These are phyloP conservation scores for Pterostichus madidus DNA, from an alignment of 2,888 invertebrate species.

Conservation along the genomic window DNA sequence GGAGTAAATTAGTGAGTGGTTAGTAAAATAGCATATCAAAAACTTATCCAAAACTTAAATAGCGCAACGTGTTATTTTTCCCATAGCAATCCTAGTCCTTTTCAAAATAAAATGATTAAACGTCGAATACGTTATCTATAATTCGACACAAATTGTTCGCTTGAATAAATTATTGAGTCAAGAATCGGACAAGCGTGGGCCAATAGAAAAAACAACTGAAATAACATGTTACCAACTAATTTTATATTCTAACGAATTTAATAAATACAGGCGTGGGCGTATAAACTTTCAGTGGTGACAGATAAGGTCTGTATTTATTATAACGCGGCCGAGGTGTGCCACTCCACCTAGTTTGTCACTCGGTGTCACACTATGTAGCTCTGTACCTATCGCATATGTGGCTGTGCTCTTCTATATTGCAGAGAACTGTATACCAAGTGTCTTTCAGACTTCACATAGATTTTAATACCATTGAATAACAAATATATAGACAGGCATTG, in stretches of 20 bases:
- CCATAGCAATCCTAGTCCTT: background rate
- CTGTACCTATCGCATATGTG: background rate
- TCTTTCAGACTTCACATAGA: background rate
- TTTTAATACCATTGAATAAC: no score
- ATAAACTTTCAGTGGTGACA: conserved; percentile 68
- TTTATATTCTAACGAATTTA: conserved; percentile 65
- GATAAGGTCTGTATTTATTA: conserved; percentile 70
- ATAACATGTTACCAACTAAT: conserved; percentile 62
- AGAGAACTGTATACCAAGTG: conserved; percentile 11
- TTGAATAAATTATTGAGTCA: conserved; percentile 57
- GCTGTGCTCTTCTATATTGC: conserved; percentile 10
- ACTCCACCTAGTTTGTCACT: conserved; percentile 68
- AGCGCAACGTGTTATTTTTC: background rate
- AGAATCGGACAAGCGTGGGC: conserved; percentile 35
- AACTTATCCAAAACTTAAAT: background rate
- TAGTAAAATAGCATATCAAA: background rate
- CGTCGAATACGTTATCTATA: conserved; percentile 52
- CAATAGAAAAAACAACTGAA: conserved; percentile 56
- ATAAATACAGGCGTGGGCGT: conserved; percentile 67
- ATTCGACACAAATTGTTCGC: conserved; percentile 64
- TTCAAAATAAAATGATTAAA: conserved; percentile 41
- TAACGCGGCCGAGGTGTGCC: conserved; percentile 70
- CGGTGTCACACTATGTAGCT: conserved; percentile 21
- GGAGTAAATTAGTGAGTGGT: background rate
- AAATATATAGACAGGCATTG: no score